These are phyloP conservation scores for Sinopyrophorus schimmeli DNA, from an alignment of 2,888 invertebrate species.

Conservation along the genomic window DNA sequence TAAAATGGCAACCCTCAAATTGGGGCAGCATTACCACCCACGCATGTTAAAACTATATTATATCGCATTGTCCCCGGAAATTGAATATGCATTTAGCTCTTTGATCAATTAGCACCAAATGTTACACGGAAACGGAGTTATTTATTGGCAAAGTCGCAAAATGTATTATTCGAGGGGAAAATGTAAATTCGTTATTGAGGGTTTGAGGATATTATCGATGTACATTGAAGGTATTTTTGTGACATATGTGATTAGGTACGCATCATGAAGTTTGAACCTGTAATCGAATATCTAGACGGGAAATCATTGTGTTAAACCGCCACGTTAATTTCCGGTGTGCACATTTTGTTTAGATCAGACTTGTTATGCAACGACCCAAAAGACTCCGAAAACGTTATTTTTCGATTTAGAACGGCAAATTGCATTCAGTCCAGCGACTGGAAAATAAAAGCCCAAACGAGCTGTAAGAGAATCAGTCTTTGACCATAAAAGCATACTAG, in stretches of 20 bases:
- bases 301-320: conserved; percentile 20
- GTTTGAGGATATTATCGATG: no score
- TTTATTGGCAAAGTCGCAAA: no score
- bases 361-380: conserved; percentile 17
- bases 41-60: no score
- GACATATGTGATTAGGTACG: conserved; percentile 16
- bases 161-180: no score
- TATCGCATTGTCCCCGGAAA: no score
- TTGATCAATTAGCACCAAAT: no score
- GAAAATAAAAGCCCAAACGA: conserved; percentile 31
- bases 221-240: no score
- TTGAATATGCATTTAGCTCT: no score
- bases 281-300: conserved; percentile 25
- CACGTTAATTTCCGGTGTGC: conserved; percentile 26
- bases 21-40: no score
- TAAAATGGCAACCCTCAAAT: no score
- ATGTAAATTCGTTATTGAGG: no score
- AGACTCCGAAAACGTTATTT: conserved; percentile 23
- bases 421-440: conserved; percentile 29
- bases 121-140: no score
- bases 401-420: conserved; percentile 28
- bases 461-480: conserved; percentile 30
- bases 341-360: conserved; percentile 23
- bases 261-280: conserved; percentile 17
- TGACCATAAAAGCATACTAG: conserved; percentile 27